Evolutionary conservation across 2,888 invertebrate genomes (phyloP), one percentile per base, ranked within the genome.

Genomic region (Oscheius onirici): DNA sequence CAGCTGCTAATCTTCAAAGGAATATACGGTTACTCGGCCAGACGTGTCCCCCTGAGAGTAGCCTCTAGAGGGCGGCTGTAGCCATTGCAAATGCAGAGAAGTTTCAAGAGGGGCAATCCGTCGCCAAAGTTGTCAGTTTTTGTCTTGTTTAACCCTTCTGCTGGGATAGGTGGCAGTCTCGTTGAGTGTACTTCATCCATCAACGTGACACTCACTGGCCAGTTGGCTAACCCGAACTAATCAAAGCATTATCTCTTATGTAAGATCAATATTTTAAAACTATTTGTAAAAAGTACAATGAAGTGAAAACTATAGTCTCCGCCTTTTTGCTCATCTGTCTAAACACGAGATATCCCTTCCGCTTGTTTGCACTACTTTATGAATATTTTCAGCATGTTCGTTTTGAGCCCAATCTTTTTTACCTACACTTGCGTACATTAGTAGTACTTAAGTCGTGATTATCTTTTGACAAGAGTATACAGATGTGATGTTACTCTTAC

Each of bases 401-500:
- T 46, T 51, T 22, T 20, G 51, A 51, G 51, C 51, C 34, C 3
- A 34, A 34, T 6, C 13, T 55, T n/a, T 26, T 8, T 8, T 26
- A 22, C 28, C 28, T 55, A 20, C 55, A 1, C 46, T 20, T 46
- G 46, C 20, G 20, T 24, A 3, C 52, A 6, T 22, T 22, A 6
- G 52, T 24, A 17, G 52, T 13, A 17, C 13, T 24, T 24, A 6
- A 52, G 13, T 24, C n/a, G 24, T 24, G 20, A 26, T 28, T 24
- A 55, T 28, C 24, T 41, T 58, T 20, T 58, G 58, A 58, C 58
- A 58, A 58, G 28, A 58, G 58, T 58, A 58, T 58, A 63, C 63
- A 63, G 63, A 28, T 63, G 28, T 63, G 63, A 46, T 63, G 63
- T 46, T 63, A 63, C 63, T 28, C 49, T 40, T 60, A 63, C 63